Evolutionary conservation across 2,797 vertebrate genomes (phyloP).

Genomic region (Lepidocolaptes lacrymiger): DNA sequence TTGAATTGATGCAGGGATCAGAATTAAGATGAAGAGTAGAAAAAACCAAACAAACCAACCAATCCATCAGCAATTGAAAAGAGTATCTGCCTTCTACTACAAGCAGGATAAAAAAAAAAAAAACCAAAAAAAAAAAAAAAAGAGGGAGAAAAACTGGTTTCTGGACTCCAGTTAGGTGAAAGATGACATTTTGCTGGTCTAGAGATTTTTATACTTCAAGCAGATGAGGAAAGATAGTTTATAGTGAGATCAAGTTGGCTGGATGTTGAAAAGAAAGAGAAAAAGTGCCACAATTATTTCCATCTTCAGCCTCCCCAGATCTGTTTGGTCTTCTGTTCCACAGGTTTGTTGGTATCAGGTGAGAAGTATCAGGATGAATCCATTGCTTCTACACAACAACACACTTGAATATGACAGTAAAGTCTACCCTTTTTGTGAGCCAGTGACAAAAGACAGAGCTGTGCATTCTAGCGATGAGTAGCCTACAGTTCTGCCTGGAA

Average conservation of each 20-base stretch:
- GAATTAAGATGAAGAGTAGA: not conserved
- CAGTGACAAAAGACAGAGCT: not conserved
- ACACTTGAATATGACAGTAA: not conserved
- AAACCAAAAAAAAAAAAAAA: not conserved
- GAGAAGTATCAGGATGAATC: not conserved
- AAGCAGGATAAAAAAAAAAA: not conserved
- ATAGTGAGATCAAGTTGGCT: not conserved
- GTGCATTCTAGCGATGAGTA: not conserved
- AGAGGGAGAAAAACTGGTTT: not conserved
- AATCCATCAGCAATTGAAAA: not conserved
- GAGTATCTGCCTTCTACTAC: not conserved
- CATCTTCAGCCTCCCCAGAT: not conserved
- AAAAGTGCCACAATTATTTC: not conserved
- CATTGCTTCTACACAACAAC: not conserved
- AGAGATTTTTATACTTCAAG: not conserved
- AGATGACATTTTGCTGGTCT: not conserved
- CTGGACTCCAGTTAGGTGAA: not conserved
- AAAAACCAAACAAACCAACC: rapidly evolving
- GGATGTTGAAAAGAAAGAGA: not conserved
- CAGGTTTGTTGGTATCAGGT: not conserved
- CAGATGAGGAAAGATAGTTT: not conserved
- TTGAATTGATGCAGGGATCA: not conserved
- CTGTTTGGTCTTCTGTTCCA: not conserved
- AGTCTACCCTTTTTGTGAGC: not conserved
- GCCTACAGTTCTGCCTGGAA: not conserved